Evolutionary conservation across 2,797 vertebrate species (phyloP), one percentile per base, ranked within the genome.

Genomic region (Scomberomorus guttatus): DNA sequence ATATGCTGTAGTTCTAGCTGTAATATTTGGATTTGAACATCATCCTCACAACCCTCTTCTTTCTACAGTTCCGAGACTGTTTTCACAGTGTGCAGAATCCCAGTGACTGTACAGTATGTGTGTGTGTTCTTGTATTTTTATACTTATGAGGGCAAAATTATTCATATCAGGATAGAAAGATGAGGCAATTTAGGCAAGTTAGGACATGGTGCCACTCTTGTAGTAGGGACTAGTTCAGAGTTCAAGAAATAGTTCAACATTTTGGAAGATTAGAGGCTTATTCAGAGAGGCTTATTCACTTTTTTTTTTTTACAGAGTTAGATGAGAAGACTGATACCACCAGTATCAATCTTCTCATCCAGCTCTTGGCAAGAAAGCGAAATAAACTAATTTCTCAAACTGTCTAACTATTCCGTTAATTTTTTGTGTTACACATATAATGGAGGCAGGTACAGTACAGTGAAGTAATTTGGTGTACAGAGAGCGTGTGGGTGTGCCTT

Each of bases 91-190:
- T 32, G 44, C 10, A 56, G 8, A n/a, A 80, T 65, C 18, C 5
- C 14, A 6, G 50, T 34, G 20, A 14, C 56, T 44, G 42, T 15
- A 44, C 14, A 37, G 44, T 17, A 44, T 39, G 51, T 34, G 18
- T 65, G 57, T 73, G 22, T 66, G 46, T 27, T 29, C 2, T 24
- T 22, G 8, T 68, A 25, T 61, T 17, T 72, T 25, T 69, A 10
- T 46, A 51, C 58, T 6, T 17, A n/a, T 25, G 9, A 42, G 24
- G 52, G 4, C 27, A 8, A 71, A 27, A 44, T 46, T 24, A 5
- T 39, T 68, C 29, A 15, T 32, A 6, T 5, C 29, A 32, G 29
- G 29, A 32, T 32, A 32, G 29, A 32, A 32, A 32, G 29, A 32
- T 32, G 29, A 32, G 29, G 29, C 29, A 32, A n/a, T n/a, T n/a